A percentile compares a stretch with the other conserved stretches of the same genome.
Evolutionary conservation across 2,888 invertebrate species (phyloP).

Genomic region (Synergus umbraculus): DNA sequence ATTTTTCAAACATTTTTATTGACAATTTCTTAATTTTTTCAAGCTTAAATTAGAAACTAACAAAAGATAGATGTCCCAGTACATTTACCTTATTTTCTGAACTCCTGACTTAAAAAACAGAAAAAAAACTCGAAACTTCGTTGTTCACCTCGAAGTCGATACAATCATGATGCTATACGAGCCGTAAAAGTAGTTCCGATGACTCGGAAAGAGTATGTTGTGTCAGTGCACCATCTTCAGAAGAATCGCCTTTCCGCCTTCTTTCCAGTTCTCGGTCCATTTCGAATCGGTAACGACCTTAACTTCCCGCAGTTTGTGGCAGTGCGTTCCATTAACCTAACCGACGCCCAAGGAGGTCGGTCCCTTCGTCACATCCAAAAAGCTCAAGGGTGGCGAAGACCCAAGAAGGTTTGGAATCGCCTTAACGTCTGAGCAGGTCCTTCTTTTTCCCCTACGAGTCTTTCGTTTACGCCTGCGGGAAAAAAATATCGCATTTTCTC

Average conservation of each 20-base stretch:
- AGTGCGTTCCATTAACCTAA: slow-evolving; percentile 67
- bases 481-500: slow-evolving; percentile 9
- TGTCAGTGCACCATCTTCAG: slow-evolving; percentile 34
- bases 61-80: too few relatives aligned
- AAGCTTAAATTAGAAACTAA: too few relatives aligned
- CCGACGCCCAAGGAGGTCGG: slow-evolving; percentile 22
- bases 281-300: slow-evolving; percentile 65
- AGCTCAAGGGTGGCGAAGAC: slow-evolving; percentile 3
- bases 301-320: slow-evolving; percentile 64
- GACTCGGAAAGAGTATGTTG: slow-evolving; percentile 6
- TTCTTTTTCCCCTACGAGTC: slow-evolving; percentile 35
- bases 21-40: too few relatives aligned
- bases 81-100: background rate
- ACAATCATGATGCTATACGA: background rate
- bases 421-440: slow-evolving; percentile 37
- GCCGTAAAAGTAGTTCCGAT: slow-evolving; percentile 18
- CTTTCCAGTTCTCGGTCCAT: slow-evolving; percentile 57
- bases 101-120: background rate
- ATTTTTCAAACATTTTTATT: too few relatives aligned
- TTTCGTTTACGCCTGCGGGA: background rate
- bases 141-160: background rate
- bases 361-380: background rate
- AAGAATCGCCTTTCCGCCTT: slow-evolving; percentile 54
- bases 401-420: slow-evolving; percentile 39
- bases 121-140: background rate